A percentile compares a stretch with the other conserved stretches of the same genome.
phyloP scores from a whole-genome alignment of 2,113 vertebrate genomes.

The Falco punctatus region DNA sequence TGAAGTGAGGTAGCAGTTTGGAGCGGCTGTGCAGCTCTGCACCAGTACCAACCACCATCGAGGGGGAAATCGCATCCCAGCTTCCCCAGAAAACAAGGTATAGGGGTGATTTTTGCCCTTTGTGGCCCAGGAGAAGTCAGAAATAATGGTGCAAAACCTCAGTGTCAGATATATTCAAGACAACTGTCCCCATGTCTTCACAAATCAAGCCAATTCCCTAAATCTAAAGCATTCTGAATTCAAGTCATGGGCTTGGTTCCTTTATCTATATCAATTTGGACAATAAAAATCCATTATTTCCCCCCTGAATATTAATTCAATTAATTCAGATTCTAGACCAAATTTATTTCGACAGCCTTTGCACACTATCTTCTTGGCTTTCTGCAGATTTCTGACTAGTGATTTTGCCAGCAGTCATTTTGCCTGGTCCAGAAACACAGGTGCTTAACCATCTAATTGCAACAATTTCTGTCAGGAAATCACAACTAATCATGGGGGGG shows the following conservation, averaged over 20 bases:
- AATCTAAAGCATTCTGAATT: not conserved
- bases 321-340: not conserved
- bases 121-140: not conserved
- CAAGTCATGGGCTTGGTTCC: not conserved
- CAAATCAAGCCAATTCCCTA: not conserved
- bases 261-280: not conserved
- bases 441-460: conserved; percentile 23
- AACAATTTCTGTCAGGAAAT: conserved; percentile 26
- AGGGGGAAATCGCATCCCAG: not conserved
- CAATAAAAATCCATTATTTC: not conserved
- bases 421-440: not conserved
- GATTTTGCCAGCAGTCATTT: not conserved
- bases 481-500: fast-evolving
- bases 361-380: not conserved
- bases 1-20: not conserved
- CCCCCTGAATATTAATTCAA: not conserved
- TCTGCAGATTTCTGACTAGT: not conserved
- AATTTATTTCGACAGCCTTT: not conserved
- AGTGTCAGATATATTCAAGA: not conserved
- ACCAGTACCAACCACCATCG: fast-evolving
- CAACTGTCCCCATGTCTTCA: not conserved
- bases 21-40: not conserved
- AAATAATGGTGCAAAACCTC: not conserved
- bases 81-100: not conserved
- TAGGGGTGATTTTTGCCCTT: not conserved